Base-by-base conservation (phyloP, 2,797 vertebrate species). In the Tympanoctomys barrerae region DNA sequence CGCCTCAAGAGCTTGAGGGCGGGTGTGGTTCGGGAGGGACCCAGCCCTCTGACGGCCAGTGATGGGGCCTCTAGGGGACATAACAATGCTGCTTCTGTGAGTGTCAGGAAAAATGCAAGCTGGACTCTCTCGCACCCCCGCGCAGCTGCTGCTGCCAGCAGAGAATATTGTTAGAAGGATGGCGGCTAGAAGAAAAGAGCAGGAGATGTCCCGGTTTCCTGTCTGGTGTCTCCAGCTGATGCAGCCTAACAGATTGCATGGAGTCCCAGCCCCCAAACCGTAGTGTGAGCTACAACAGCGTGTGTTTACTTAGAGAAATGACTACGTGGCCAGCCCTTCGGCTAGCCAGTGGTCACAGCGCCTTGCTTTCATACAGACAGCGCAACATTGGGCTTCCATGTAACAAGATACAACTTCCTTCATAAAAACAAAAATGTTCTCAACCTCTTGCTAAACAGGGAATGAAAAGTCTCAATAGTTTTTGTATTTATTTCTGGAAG, bases 1-100 rank as follows among this genome's bases (percentile, higher is more conserved):
- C 52, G 28, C 52, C n/a, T 85, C 42, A 70, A 66, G 36, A 57
- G 52, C 14, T 49, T 26, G 66, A 77, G 70, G 59, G 57, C 31
- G 1, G 22, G 28, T 14, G 7, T 7, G 33, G 19, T 18, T 5
- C 2, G 0, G 39, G 33, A 13, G 4, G 77, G 12, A 54, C 57
- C 4, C 39, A 39, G 62, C 14, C 19, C 21, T 79, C 79, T n/a
- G 46, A 8, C 66, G 18, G 54, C 46, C 52, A 28, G 14, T 28
- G 14, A 8, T 7, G 18, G 39, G 28, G 31, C n/a, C 28, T 61
- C 26, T 12, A 24, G 26, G 46, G 18, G 16, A 16, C 13, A 12
- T 7, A 7, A 28, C 19, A 62, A 24, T 70, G 49, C 18, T 54
- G 64, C 26, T 19, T 66, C 57, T 75, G 77, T 0, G 13, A 14